phyloP scores from a whole-genome alignment of 2,888 invertebrate species.

The Diarsia mendica region DNA sequence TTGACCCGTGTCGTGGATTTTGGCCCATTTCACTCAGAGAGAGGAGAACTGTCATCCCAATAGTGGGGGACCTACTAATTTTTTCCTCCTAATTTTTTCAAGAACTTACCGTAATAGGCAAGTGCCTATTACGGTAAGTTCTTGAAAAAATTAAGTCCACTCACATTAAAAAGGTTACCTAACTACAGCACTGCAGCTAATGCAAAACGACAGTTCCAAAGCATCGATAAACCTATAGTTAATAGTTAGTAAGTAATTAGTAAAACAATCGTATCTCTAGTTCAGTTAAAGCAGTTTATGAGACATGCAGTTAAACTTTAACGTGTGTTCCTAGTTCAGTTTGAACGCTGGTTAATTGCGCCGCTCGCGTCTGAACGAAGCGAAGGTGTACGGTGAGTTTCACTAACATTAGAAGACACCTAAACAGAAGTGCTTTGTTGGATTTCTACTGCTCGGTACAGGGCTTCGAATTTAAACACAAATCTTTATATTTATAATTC shows the following conservation, averaged over 20 bases:
- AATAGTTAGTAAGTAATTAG: slow-evolving; percentile 43
- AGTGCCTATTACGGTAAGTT: too few relatives aligned
- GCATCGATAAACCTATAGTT: slow-evolving; percentile 50
- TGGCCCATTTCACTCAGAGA: neutral
- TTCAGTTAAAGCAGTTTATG: slow-evolving; percentile 59
- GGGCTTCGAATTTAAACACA: neutral
- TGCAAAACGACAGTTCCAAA: slow-evolving; percentile 18
- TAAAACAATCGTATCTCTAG: slow-evolving; percentile 59
- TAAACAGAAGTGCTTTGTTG: neutral
- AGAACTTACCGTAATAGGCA: too few relatives aligned
- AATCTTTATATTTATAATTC: too few relatives aligned
- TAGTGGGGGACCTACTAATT: too few relatives aligned
- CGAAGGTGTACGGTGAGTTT: slow-evolving; percentile 8
- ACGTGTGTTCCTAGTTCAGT: slow-evolving; percentile 56
- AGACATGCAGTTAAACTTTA: slow-evolving; percentile 62
- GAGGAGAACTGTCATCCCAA: neutral
- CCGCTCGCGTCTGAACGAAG: slow-evolving; percentile 46
- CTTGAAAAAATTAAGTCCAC: too few relatives aligned
- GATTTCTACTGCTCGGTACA: neutral
- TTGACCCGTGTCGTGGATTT: neutral
- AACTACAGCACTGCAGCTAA: neutral
- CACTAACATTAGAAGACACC: neutral
- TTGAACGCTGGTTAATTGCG: slow-evolving; percentile 58
- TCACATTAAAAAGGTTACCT: too few relatives aligned
- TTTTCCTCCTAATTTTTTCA: too few relatives aligned